These are phyloP conservation scores for Caenorhabditis plicata DNA, from an alignment of 2,888 invertebrate species.

Conservation along the genomic window DNA sequence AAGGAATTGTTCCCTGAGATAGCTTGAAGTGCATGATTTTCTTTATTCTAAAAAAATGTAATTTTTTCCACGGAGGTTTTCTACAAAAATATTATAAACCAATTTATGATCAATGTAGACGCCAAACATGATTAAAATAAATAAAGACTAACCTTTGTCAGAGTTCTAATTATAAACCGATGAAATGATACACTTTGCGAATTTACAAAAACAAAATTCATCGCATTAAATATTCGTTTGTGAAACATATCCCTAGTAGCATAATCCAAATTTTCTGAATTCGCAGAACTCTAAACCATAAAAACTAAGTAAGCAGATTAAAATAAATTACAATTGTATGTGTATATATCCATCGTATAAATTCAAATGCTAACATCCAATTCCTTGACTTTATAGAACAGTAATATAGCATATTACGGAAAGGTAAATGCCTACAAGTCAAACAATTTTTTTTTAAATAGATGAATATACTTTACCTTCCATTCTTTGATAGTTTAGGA, in stretches of 20 bases:
- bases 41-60: conserved; percentile 42
- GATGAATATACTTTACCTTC: conserved; percentile 27
- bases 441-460: conserved; percentile 1
- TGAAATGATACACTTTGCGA: conserved; percentile 59
- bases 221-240: conserved; percentile 52
- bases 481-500: conserved; percentile 42
- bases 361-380: conserved; percentile 61
- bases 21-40: conserved; percentile 54
- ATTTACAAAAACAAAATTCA: conserved; percentile 63
- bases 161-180: conserved; percentile 59
- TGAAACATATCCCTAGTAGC: conserved; percentile 34
- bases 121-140: too few species aligned
- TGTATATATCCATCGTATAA: conserved; percentile 50
- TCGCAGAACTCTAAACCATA: neutral
- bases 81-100: neutral
- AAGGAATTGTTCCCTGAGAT: conserved; percentile 64
- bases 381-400: conserved; percentile 52
- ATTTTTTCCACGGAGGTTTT: too few species aligned
- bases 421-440: conserved; percentile 43
- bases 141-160: conserved; percentile 45
- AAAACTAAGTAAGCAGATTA: neutral
- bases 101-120: too few species aligned
- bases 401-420: conserved; percentile 55
- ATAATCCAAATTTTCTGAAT: neutral
- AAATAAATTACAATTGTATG: conserved; percentile 15